Percentiles rank a stretch among this genome's conserved stretches.
Evolutionary conservation across 1,140 invertebrate species (phyloP).

Genomic region (Drosophila arizonae): DNA sequence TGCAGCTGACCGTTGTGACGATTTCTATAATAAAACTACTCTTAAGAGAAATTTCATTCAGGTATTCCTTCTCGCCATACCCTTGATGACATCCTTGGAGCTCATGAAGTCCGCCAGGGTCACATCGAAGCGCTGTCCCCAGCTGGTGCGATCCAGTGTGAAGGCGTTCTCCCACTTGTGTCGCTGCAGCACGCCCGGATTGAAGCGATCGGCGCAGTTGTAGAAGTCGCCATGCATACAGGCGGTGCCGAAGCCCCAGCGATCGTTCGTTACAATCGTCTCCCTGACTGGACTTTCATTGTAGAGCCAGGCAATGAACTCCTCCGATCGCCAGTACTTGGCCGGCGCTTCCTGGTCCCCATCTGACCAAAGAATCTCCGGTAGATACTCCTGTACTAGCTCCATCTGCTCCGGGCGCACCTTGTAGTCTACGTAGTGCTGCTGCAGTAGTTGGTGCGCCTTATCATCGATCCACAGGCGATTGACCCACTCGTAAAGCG

Average conservation of each 20-base stretch:
- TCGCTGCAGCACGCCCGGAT: conserved; percentile 89
- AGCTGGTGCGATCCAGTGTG: conserved; percentile 94
- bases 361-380: conserved; percentile 97
- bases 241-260: conserved; percentile 90
- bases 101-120: conserved; percentile 88
- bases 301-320: conserved; percentile 95
- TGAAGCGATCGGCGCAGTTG: conserved; percentile 92
- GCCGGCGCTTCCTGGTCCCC: conserved; percentile 93
- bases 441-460: conserved; percentile 86
- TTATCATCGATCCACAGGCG: conserved; percentile 92
- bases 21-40: conserved; percentile 83
- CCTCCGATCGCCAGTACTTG: conserved; percentile 91
- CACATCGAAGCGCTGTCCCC: conserved; percentile 93
- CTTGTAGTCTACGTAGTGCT: conserved; percentile 88
- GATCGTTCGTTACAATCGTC: conserved; percentile 90
- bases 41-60: not conserved
- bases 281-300: conserved; percentile 97
- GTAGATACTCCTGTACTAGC: conserved; percentile 90
- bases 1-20: conserved; percentile 92
- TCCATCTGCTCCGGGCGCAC: conserved; percentile 90
- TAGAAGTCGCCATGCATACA: conserved; percentile 96
- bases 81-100: conserved; percentile 88
- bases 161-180: conserved; percentile 97
- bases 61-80: conserved; percentile 17
- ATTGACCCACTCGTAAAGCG: conserved; percentile 96